Conservation (phyloP, 92 coral and sea anemone genomes). For the Heliopora coerulea region DNA sequence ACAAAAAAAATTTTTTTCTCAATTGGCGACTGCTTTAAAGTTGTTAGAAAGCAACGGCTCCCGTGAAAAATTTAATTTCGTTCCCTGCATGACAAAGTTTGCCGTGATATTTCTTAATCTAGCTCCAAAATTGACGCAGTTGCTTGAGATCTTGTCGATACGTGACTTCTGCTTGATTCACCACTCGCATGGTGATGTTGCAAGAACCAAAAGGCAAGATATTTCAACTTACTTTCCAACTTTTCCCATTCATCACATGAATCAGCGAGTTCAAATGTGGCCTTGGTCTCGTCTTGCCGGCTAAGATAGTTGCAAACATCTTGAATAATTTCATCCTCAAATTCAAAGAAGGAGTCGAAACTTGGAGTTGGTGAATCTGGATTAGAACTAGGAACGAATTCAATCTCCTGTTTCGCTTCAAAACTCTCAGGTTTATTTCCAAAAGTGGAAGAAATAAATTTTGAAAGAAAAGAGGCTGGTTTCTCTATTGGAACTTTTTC, state of each 20-base stretch:
- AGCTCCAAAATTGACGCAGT: no score
- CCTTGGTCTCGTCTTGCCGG: slow-evolving; percentile 41
- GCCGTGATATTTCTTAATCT: no score
- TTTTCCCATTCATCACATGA: neutral
- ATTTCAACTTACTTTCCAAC: neutral
- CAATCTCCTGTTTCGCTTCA: slow-evolving; percentile 43
- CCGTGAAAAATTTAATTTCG: no score
- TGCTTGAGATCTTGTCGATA: no score
- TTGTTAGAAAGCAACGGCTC: no score
- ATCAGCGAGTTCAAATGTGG: slow-evolving; percentile 22
- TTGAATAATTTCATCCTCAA: slow-evolving; percentile 75
- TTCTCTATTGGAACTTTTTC: neutral
- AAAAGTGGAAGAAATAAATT: neutral
- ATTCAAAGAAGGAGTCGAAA: slow-evolving; percentile 72
- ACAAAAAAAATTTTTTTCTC: no score
- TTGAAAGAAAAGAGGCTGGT: neutral
- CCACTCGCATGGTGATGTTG: no score
- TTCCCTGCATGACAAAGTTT: no score
- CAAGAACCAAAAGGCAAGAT: neutral
- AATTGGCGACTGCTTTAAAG: no score
- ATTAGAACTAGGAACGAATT: slow-evolving; percentile 83
- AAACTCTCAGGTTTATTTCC: slow-evolving; percentile 39
- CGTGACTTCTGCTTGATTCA: no score
- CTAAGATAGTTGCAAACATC: slow-evolving; percentile 61
- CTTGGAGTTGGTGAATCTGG: slow-evolving; percentile 79